A percentile compares a stretch with the other conserved stretches of the same genome.
Conservation (phyloP, 1,140 invertebrate species). For the Muscidifurax raptorellus region DNA sequence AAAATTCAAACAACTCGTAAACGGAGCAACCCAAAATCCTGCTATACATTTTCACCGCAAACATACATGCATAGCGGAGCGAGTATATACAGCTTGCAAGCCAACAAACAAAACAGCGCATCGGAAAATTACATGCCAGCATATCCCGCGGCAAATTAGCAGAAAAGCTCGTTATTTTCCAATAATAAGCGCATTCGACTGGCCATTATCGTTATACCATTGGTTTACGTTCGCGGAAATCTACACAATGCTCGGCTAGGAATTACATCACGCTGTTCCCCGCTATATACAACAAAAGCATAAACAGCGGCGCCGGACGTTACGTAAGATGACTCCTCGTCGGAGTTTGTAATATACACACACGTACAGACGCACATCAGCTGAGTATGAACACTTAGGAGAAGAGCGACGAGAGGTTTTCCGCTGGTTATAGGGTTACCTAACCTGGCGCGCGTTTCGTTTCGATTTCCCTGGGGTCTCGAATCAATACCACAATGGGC, state of each 20-base stretch:
- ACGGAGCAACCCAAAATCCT: not conserved
- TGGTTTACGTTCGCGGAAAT: not conserved
- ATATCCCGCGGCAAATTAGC: not conserved
- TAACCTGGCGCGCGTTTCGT: slow-evolving; percentile 24
- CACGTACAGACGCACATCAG: too few species aligned
- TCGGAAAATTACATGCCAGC: not conserved
- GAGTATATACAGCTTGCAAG: too few species aligned
- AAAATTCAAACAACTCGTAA: not conserved
- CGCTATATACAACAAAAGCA: not conserved
- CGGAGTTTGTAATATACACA: not conserved
- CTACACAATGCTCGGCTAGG: not conserved
- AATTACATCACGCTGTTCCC: not conserved
- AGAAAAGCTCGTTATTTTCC: not conserved
- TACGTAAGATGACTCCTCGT: slow-evolving; percentile 8
- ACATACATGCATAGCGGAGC: too few species aligned
- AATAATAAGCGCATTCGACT: not conserved
- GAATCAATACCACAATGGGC: slow-evolving; percentile 38
- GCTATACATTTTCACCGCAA: not conserved
- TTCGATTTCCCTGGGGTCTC: slow-evolving; percentile 30
- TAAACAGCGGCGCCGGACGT: not conserved
- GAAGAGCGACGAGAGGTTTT: not conserved
- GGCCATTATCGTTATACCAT: not conserved
- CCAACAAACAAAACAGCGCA: too few species aligned
- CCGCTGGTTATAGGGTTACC: not conserved
- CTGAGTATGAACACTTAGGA: slow-evolving; percentile 9